phyloP scores from a whole-genome alignment of 2,888 invertebrate species.

The Diarsia brunnea region DNA sequence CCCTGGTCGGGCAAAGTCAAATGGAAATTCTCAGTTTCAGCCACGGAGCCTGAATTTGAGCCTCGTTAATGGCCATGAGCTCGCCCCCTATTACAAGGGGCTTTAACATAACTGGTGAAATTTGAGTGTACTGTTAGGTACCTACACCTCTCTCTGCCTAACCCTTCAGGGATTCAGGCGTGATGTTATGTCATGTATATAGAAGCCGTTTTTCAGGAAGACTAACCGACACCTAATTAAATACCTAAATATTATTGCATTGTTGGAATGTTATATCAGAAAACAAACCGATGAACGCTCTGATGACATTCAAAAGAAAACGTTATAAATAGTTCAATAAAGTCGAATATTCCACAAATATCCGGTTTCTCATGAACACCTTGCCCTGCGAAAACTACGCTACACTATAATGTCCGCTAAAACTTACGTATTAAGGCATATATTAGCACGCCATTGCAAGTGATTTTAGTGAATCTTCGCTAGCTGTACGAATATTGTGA shows the following conservation, averaged over 20 bases:
- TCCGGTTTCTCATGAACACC: too few relatives aligned
- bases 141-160: too few relatives aligned
- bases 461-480: slow-evolving; percentile 70
- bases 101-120: neutral
- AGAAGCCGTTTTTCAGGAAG: too few relatives aligned
- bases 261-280: too few relatives aligned
- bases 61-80: neutral
- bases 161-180: too few relatives aligned
- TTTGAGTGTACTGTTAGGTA: too few relatives aligned
- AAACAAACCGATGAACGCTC: neutral
- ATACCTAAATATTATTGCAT: too few relatives aligned
- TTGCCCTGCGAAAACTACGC: neutral
- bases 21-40: too few relatives aligned
- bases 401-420: slow-evolving; percentile 32
- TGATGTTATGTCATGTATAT: too few relatives aligned
- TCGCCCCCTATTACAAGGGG: neutral
- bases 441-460: slow-evolving; percentile 67
- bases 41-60: too few relatives aligned
- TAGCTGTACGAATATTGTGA: slow-evolving; percentile 76
- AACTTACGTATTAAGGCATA: slow-evolving; percentile 42
- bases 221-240: too few relatives aligned
- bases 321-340: neutral
- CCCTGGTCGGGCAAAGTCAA: too few relatives aligned
- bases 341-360: neutral
- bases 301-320: neutral